Evolutionary conservation across 2,888 invertebrate genomes (phyloP), one percentile per base, ranked within the genome.

Genomic region (Pheosia gnoma): DNA sequence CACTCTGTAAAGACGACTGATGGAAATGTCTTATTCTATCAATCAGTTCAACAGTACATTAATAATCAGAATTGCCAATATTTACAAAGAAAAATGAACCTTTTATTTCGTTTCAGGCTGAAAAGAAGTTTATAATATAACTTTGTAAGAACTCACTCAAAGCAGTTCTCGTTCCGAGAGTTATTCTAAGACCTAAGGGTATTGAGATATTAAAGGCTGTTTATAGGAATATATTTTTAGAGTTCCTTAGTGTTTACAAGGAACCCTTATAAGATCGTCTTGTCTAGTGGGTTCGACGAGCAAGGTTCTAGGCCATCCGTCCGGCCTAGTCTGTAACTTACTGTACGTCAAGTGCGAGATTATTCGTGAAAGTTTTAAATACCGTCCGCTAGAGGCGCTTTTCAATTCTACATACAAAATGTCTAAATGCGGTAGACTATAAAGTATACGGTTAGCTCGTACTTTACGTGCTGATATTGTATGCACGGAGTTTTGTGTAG

Each of bases 101-200:
- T 39, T 8, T 7, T 9, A 13, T n/a, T 47, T 39, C 55, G 39
- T n/a, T 39, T 25, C 59, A 68, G 54, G 62, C 66, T 73, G 63
- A 68, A 72, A 65, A 68, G 49, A 68, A 73, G 63, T 72, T 68
- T 63, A 9, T 53, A 54, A 59, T 25, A 25, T 25, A 67, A 68
- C 54, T 70, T 62, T 25, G 45, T 9, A 63, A 66, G 66, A 70
- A 70, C 68, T 68, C 61, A 41, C 59, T 64, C 49, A 55, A 63
- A 68, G 62, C 59, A 6, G 43, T 56, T 63, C 38, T 71, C 63
- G 63, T 59, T 63, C 59, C 8, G 57, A 65, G 54, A 62, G 65
- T 54, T 64, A 66, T 64, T 60, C n/a, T 55, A 59, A 52, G 41
- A 11, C 51, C 57, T 52, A 38, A 49, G 11, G 41, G 54, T 57